Evolutionary conservation across 2,797 vertebrate species (phyloP), one percentile per base, ranked within the genome.

Genomic region (Macropodus opercularis): DNA sequence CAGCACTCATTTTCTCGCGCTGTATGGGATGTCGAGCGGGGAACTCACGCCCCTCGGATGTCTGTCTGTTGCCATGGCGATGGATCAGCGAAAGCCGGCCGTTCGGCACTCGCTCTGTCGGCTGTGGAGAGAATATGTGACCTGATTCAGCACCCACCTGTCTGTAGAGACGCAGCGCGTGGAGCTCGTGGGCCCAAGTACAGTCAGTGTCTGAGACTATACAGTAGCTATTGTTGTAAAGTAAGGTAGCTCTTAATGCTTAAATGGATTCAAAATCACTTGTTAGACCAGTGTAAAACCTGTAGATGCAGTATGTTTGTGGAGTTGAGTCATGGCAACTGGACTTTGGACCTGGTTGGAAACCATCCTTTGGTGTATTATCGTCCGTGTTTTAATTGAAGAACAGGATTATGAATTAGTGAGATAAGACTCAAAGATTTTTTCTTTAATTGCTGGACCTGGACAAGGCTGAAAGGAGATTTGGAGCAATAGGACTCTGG

Each of bases 1-100:
- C 58, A 27, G n/a, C 34, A 69, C 68, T 75, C 80, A 69, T 80
- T 77, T 54, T 35, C 39, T 48, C 26, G 18, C 56, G 6, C 69
- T 43, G 54, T 49, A 49, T 35, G 46, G 3, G 7, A 12, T 36
- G 38, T 42, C 50, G 63, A 29, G 54, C 32, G 40, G 50, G 56
- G 52, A 51, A 27, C 54, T 53, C 49, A 12, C 41, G 48, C 34
- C 32, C 34, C 63, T 70, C 27, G 21, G 59, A 75, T 62, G 75
- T 80, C 78, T 62, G 80, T 73, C 72, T 85, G 83, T 85, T 85
- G 63, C 81, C 82, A 88, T 86, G 79, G 86, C 40, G 77, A 90
- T 46, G 44, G 65, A 61, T 69, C 53, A 42, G 41, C 46, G 60
- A 62, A 63, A 66, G 47, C n/a, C 41, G 8, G 31, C 53, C 10